Evolutionary conservation across 2,797 vertebrate species (phyloP).

Genomic region (Helostoma temminkii): DNA sequence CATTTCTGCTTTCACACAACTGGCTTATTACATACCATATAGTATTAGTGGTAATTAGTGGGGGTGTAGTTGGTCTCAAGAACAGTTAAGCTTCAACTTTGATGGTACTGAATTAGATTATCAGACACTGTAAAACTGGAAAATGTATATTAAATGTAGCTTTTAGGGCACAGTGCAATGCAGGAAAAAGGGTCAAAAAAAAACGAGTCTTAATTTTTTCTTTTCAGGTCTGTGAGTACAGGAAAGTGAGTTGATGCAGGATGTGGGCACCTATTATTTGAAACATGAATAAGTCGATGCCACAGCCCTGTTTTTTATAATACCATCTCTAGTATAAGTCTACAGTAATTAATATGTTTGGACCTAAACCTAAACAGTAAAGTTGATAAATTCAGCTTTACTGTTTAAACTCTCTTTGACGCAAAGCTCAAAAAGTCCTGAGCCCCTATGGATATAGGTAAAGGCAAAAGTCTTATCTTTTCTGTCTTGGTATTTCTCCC

Average conservation of each 20-base stretch:
- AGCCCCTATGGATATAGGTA: neutral
- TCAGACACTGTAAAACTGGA: neutral
- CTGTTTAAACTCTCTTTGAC: conserved; percentile 1
- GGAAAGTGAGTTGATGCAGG: neutral
- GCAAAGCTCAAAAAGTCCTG: neutral
- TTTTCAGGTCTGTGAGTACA: neutral
- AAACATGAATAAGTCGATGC: neutral
- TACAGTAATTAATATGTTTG: neutral
- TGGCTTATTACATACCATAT: neutral
- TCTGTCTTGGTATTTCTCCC: conserved; percentile 5
- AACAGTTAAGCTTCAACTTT: neutral
- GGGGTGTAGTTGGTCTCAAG: neutral
- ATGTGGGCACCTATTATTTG: neutral
- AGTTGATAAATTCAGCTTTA: neutral
- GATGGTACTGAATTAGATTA: neutral
- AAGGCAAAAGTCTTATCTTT: neutral
- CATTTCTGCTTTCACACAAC: neutral
- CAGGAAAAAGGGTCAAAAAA: neutral
- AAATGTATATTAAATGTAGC: too few species aligned
- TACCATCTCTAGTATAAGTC: too few species aligned
- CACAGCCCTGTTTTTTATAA: neutral
- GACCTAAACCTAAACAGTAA: neutral
- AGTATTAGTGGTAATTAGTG: neutral
- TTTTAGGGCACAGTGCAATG: neutral
- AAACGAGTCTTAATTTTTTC: neutral